A percentile compares a stretch with the other conserved stretches of the same genome.
phyloP scores from a whole-genome alignment of 2,888 invertebrate genomes.

The Nomada lathburiana region DNA sequence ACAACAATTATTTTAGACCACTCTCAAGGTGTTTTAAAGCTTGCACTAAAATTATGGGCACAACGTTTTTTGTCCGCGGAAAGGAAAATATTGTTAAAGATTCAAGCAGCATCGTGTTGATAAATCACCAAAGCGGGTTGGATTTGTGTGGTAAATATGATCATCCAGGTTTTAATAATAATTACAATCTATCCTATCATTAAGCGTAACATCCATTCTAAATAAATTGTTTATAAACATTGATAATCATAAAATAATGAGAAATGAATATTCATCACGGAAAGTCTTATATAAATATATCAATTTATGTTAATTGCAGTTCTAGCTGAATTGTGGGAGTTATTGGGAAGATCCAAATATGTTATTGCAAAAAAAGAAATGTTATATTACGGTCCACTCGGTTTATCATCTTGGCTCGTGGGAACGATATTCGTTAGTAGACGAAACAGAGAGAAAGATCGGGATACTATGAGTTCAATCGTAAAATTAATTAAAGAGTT shows the following conservation, averaged over 20 bases:
- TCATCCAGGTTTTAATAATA: not conserved
- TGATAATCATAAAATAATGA: not conserved
- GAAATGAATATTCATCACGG: not conserved
- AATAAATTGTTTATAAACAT: not conserved
- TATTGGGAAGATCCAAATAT: constrained; percentile 90
- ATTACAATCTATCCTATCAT: not conserved
- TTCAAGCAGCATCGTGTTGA: constrained; percentile 91
- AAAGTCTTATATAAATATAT: constrained; percentile 5
- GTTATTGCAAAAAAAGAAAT: constrained; percentile 94
- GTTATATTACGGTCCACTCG: constrained; percentile 93
- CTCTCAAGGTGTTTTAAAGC: constrained; percentile 89
- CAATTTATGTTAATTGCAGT: constrained; percentile 83
- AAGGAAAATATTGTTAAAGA: constrained; percentile 90
- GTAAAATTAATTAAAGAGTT: constrained; percentile 88
- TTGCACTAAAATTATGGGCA: constrained; percentile 87
- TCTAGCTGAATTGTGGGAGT: constrained; percentile 92
- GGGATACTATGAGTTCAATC: constrained; percentile 90
- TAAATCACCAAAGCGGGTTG: constrained; percentile 95
- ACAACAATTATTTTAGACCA: constrained; percentile 85
- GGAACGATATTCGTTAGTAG: constrained; percentile 95
- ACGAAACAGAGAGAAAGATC: constrained; percentile 89
- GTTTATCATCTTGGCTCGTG: constrained; percentile 94
- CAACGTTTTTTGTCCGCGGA: constrained; percentile 90
- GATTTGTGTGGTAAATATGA: constrained; percentile 91
- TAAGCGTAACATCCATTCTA: not conserved